These are phyloP conservation scores for Mormoops blainvillei DNA, from an alignment of 2,113 vertebrate genomes.

Conservation along the genomic window DNA sequence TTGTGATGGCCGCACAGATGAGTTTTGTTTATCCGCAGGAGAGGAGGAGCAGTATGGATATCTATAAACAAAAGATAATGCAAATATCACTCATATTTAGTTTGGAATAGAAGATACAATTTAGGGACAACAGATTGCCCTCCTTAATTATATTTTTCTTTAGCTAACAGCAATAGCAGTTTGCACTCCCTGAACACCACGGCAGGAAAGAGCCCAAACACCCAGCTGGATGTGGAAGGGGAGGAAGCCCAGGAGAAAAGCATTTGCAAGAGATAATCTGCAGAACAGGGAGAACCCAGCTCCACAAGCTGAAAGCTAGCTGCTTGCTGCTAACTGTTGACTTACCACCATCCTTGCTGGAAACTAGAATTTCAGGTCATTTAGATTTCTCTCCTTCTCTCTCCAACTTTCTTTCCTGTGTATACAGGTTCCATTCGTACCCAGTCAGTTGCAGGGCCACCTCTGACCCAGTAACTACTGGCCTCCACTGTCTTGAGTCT, in stretches of 20 bases:
- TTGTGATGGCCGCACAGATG: neutral
- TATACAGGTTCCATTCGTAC: neutral
- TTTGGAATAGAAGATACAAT: neutral
- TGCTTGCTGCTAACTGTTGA: neutral
- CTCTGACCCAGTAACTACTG: neutral
- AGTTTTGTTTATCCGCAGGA: neutral
- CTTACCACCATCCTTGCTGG: neutral
- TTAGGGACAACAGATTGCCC: neutral
- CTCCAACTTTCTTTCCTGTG: neutral
- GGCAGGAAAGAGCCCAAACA: neutral
- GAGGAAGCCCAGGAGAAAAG: neutral
- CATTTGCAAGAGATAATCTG: neutral
- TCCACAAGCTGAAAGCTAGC: neutral
- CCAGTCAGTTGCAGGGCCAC: neutral
- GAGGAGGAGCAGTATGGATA: neutral
- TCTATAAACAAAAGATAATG: neutral
- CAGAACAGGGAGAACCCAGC: neutral
- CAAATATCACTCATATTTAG: neutral
- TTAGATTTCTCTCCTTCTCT: neutral
- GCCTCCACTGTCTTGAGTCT: neutral
- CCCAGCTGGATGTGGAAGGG: neutral
- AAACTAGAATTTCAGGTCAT: neutral
- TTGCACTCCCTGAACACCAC: neutral
- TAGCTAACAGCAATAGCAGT: neutral
- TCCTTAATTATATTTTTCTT: constrained; percentile 36